These are phyloP conservation scores for Nebria brevicollis DNA, from an alignment of 2,888 invertebrate genomes.

Conservation along the genomic window DNA sequence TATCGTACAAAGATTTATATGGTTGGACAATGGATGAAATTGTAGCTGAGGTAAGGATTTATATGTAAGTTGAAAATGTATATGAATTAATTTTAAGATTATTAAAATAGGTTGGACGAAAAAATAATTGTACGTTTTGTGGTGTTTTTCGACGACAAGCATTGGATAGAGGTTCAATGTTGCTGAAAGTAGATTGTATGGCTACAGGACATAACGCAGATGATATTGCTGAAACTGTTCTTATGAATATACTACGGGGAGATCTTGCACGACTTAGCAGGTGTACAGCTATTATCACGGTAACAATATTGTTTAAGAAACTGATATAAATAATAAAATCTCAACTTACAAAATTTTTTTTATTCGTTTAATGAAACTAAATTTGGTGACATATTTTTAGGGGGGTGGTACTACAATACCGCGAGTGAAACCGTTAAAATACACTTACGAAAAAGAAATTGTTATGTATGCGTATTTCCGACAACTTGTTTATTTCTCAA, in stretches of 20 bases:
- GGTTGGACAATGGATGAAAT: conserved; percentile 99
- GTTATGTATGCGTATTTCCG: conserved; percentile 99
- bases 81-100: conserved; percentile 4
- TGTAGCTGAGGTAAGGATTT: conserved; percentile 72
- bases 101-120: conserved; percentile 67
- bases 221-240: conserved; percentile 97
- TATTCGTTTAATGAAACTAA: conserved; percentile 46
- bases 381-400: conserved; percentile 61
- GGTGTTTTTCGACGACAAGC: conserved; percentile 97
- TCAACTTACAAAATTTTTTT: conserved; percentile 48
- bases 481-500: conserved; percentile 96
- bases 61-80: not conserved
- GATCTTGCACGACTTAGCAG: conserved; percentile 93
- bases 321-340: no score
- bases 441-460: conserved; percentile 98
- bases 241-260: conserved; percentile 97
- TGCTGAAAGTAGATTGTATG: conserved; percentile 89
- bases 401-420: conserved; percentile 85
- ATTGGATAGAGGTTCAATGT: conserved; percentile 90
- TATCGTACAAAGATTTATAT: conserved; percentile 97
- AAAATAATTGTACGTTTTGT: conserved; percentile 97
- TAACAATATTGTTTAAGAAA: conserved; percentile 57
- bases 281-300: conserved; percentile 91
- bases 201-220: conserved; percentile 98
- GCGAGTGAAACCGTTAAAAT: conserved; percentile 95